Percentiles rank a stretch among this genome's conserved stretches.
These are phyloP conservation scores for Sandelia bainsii DNA, from an alignment of 2,797 vertebrate genomes.

Conservation along the genomic window DNA sequence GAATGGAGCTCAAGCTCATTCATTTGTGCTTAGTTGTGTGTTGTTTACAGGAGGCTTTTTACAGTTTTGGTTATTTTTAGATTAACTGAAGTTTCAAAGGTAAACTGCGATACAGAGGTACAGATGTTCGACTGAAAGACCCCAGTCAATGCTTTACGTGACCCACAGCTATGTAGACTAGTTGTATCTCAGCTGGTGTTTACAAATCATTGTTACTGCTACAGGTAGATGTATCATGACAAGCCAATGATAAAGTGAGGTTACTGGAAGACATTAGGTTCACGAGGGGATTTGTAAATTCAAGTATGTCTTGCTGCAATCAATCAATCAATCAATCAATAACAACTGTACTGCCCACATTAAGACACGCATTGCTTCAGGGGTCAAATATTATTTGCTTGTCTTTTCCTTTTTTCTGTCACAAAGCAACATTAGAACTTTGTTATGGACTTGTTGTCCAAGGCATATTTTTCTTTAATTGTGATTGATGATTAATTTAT, in stretches of 20 bases:
- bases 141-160: not conserved
- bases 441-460: not conserved
- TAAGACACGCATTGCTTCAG: slow-evolving; percentile 10
- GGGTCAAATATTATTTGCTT: slow-evolving; percentile 16
- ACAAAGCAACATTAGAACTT: slow-evolving; percentile 8
- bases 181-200: slow-evolving; percentile 25
- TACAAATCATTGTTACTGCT: slow-evolving; percentile 25
- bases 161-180: slow-evolving; percentile 7
- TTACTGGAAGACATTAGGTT: slow-evolving; percentile 48
- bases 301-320: slow-evolving; percentile 5
- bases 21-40: slow-evolving; percentile 12
- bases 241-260: slow-evolving; percentile 24
- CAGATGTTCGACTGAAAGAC: slow-evolving; percentile 18
- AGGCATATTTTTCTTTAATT: not conserved
- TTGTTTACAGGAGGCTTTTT: slow-evolving; percentile 37
- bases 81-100: slow-evolving; percentile 29
- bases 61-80: slow-evolving; percentile 32
- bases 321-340: too few relatives aligned
- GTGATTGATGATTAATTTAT: not conserved
- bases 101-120: slow-evolving; percentile 26
- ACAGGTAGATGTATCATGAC: slow-evolving; percentile 5
- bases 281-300: slow-evolving; percentile 8
- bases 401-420: slow-evolving; percentile 17
- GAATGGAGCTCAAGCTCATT: slow-evolving; percentile 37
- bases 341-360: slow-evolving; percentile 8